Evolutionary conservation across 2,888 invertebrate genomes (phyloP).

Genomic region (Boloria euphrosyne): DNA sequence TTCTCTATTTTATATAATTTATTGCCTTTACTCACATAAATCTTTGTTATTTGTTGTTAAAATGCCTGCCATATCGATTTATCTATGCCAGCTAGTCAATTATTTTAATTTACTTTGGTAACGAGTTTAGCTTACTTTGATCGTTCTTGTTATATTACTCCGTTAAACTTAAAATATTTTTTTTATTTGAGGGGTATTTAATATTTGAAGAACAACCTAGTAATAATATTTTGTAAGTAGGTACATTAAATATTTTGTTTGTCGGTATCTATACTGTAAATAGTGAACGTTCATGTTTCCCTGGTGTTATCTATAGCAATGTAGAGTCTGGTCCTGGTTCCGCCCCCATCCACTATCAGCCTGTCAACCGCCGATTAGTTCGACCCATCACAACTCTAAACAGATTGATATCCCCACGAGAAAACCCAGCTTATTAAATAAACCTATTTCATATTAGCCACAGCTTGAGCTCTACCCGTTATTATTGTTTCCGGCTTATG

Average conservation of each 20-base stretch:
- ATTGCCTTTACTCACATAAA: conserved; percentile 33
- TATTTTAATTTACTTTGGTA: conserved; percentile 19
- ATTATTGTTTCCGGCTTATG: conserved; percentile 8
- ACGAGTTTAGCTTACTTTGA: background rate
- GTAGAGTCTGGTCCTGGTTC: conserved; percentile 31
- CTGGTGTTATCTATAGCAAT: conserved; percentile 20
- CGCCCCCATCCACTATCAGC: conserved; percentile 45
- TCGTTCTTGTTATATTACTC: too few relatives aligned
- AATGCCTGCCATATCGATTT: conserved; percentile 32
- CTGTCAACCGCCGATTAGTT: conserved; percentile 49
- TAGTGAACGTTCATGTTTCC: conserved; percentile 9
- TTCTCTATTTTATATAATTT: conserved; percentile 39
- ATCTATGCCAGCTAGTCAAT: conserved; percentile 30
- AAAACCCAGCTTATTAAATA: conserved; percentile 21
- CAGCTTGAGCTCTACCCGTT: conserved; percentile 8
- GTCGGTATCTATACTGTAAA: background rate
- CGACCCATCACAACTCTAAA: conserved; percentile 28
- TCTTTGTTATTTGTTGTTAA: conserved; percentile 31
- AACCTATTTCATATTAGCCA: conserved; percentile 17
- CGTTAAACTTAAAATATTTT: too few relatives aligned
- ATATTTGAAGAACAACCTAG: too few relatives aligned
- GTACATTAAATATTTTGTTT: background rate
- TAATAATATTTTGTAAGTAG: background rate
- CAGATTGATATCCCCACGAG: conserved; percentile 26
- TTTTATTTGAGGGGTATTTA: too few relatives aligned